Percentiles rank a stretch among this genome's conserved stretches.
phyloP scores from a whole-genome alignment of 2,113 vertebrate species.

The Numida meleagris region DNA sequence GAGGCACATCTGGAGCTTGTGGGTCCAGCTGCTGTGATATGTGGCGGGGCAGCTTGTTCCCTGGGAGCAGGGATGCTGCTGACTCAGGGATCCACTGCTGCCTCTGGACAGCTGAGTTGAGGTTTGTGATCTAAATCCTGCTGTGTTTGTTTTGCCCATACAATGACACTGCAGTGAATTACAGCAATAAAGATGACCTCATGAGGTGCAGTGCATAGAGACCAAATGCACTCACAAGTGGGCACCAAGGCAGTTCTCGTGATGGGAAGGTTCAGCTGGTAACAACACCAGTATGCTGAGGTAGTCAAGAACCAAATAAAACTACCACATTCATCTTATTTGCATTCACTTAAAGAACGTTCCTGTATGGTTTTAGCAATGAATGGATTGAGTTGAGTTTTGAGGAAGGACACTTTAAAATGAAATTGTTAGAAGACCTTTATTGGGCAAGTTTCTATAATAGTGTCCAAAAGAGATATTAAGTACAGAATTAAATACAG shows the following conservation, averaged over 20 bases:
- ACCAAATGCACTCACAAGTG: background rate
- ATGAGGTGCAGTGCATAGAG: background rate
- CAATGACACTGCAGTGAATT: background rate
- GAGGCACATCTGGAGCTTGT: background rate
- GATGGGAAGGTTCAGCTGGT: background rate
- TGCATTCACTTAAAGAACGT: background rate
- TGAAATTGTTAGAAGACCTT: background rate
- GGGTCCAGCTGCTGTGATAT: background rate
- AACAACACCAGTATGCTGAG: background rate
- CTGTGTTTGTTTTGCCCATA: background rate
- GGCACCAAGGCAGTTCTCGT: background rate
- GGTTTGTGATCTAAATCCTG: conserved; percentile 16
- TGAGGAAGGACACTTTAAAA: background rate
- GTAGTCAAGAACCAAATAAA: background rate
- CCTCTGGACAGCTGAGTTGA: background rate
- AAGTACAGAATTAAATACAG: conserved; percentile 16
- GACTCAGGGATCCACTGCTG: background rate
- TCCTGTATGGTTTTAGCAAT: background rate
- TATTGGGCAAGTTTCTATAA: background rate
- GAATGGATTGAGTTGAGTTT: background rate
- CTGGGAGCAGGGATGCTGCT: background rate
- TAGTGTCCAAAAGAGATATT: background rate
- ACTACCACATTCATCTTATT: background rate
- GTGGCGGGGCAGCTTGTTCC: background rate
- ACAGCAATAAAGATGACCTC: background rate